phyloP scores from a whole-genome alignment of 2,888 invertebrate species.

The Drosophila seclusa region DNA sequence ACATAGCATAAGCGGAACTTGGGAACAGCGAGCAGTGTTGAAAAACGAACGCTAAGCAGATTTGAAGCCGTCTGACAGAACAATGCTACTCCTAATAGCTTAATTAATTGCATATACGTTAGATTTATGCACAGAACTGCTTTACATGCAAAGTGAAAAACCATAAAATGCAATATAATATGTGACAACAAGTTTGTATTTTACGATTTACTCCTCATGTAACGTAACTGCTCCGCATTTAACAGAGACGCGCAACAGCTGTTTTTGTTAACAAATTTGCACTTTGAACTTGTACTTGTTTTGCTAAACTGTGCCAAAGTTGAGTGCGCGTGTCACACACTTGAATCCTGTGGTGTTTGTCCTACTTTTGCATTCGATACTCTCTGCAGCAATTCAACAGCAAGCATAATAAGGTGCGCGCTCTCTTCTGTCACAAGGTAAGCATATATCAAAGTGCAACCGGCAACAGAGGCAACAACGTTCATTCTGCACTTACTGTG shows the following conservation, averaged over 20 bases:
- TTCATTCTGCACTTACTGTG: neutral
- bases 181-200: neutral
- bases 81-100: neutral
- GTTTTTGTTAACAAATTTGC: slow-evolving; percentile 44
- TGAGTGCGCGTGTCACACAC: slow-evolving; percentile 58
- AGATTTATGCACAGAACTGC: neutral
- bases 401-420: slow-evolving; percentile 31
- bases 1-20: neutral
- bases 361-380: slow-evolving; percentile 28
- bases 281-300: slow-evolving; percentile 71
- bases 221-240: slow-evolving; percentile 26
- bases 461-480: slow-evolving; percentile 42
- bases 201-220: slow-evolving; percentile 27
- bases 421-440: slow-evolving; percentile 30
- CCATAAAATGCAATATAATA: neutral
- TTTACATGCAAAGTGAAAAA: neutral
- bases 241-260: slow-evolving; percentile 44
- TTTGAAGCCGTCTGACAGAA: neutral
- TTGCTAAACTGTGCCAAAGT: slow-evolving; percentile 48
- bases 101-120: neutral
- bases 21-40: neutral
- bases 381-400: slow-evolving; percentile 29
- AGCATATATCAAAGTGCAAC: slow-evolving; percentile 24
- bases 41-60: neutral
- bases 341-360: slow-evolving; percentile 30